Base-by-base conservation (phyloP, 2,113 vertebrate species). In the Physeter macrocephalus region DNA sequence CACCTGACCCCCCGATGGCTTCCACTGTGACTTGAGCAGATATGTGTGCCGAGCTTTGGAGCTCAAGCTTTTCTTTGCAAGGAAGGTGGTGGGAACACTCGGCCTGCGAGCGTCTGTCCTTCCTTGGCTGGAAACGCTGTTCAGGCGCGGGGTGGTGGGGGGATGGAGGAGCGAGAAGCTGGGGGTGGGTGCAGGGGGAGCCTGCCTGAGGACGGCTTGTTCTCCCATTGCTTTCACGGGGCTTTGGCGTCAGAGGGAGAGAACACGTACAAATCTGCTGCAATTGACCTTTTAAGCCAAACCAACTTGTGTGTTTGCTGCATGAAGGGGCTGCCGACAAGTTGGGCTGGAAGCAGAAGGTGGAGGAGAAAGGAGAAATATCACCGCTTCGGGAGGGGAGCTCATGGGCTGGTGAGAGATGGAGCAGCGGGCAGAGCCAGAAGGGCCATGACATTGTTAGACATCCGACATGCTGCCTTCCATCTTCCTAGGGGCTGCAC, bases 271-370 rank as follows among this genome's bases (percentile, higher is more conserved):
- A 97, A 95, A 98, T 97, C 97, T 98, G 97, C 96, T 97, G 92
- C 94, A 95, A 88, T 95, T 98, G 98, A 99, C 98, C 98, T 98
- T 99, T 98, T 97, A 98, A 98, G 98, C 97, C 98, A 98, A 98
- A 97, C 90, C 95, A 93, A 91, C 96, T 93, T 97, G 95, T 94
- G 62, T 96, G 90, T 98, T 98, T 98, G 93, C 96, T 97, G 80
- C 96, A 96, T 23, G 71, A 98, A 98, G 98, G 97, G 97, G 97
- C 92, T 98, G 94, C 94, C 97, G 97, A 97, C 97, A 98, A 98
- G 96, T 88, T 59, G 72, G 92, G 97, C 97, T 98, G 0, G 87
- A 98, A 98, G 98, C 97, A 97, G 97, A 98, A 97, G 96, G 96
- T 96, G 96, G 86, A 98, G 96, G 98, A 97, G 93, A 98, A 98